A percentile compares a stretch with the other conserved stretches of the same genome.
Evolutionary conservation across 1,140 invertebrate genomes (phyloP).

Genomic region (Caenorhabditis latens): DNA sequence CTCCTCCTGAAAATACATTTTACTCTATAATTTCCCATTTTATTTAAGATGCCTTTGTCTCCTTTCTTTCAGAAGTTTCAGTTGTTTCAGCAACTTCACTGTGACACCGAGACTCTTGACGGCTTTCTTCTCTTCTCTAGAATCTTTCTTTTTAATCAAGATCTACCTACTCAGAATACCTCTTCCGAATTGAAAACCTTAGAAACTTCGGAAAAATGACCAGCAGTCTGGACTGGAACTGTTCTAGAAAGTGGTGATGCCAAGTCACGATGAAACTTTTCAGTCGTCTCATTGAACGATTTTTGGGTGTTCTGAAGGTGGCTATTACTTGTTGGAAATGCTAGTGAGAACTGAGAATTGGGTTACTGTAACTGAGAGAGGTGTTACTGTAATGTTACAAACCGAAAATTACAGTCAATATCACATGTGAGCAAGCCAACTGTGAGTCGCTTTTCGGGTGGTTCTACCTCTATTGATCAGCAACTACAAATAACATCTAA

Average conservation of each 20-base stretch:
- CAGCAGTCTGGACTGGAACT: slow-evolving; percentile 10
- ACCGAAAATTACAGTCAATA: neutral
- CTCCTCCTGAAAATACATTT: slow-evolving; percentile 45
- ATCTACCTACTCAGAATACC: neutral
- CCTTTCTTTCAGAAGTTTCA: slow-evolving; percentile 34
- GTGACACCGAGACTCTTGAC: slow-evolving; percentile 38
- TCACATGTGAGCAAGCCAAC: neutral
- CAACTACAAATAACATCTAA: neutral
- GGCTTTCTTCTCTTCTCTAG: slow-evolving; percentile 15
- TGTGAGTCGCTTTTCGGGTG: neutral
- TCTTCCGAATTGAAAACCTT: slow-evolving; percentile 37
- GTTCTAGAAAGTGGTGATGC: slow-evolving; percentile 47
- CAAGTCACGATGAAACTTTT: slow-evolving; percentile 42
- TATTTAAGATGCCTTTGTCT: neutral
- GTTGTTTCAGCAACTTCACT: slow-evolving; percentile 49
- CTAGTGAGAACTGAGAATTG: neutral
- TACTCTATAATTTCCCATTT: neutral
- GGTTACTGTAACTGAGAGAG: neutral
- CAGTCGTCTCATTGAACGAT: slow-evolving; percentile 25
- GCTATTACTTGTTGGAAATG: neutral
- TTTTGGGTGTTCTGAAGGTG: slow-evolving; percentile 30
- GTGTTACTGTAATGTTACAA: neutral
- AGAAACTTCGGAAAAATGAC: slow-evolving; percentile 34
- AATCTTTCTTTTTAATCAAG: neutral
- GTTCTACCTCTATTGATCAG: no score